Conservation (phyloP, 2,888 invertebrate species). For the Drosophila atripex region DNA sequence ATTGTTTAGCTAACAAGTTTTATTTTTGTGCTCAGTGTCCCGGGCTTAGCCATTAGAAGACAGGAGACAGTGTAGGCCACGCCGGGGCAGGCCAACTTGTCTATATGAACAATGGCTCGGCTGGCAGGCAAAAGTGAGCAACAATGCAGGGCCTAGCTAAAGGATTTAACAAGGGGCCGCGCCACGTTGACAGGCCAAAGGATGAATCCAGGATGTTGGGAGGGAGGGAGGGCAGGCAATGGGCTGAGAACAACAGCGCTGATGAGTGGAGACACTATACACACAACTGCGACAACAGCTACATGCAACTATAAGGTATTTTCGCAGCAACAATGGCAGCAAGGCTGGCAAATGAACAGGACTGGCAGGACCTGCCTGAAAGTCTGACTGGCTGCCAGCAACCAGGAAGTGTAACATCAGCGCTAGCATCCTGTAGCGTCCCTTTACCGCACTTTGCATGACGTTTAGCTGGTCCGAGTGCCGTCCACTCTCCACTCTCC, state of each 20-base stretch:
- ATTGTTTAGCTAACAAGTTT: not conserved
- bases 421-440: constrained; percentile 78
- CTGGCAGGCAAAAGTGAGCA: constrained; percentile 70
- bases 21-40: constrained; percentile 3
- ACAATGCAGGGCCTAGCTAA: constrained; percentile 62
- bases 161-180: constrained; percentile 71
- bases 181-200: constrained; percentile 50
- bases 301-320: constrained; percentile 68
- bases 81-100: constrained; percentile 46
- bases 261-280: constrained; percentile 58
- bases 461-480: constrained; percentile 68
- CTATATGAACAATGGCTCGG: constrained; percentile 55
- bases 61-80: constrained; percentile 43
- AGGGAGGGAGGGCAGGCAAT: constrained; percentile 24
- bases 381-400: constrained; percentile 33
- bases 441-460: constrained; percentile 76
- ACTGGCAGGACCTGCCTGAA: constrained; percentile 55
- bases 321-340: constrained; percentile 61
- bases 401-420: constrained; percentile 77
- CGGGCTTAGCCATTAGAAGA: constrained; percentile 20
- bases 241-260: constrained; percentile 38
- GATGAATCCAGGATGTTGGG: constrained; percentile 36
- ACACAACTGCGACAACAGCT: constrained; percentile 53
- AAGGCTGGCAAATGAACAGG: constrained; percentile 69
- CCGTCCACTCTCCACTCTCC: constrained; percentile 19